These are phyloP conservation scores for Lutraria rhynchaena DNA, from an alignment of 1,140 invertebrate genomes.

Conservation along the genomic window DNA sequence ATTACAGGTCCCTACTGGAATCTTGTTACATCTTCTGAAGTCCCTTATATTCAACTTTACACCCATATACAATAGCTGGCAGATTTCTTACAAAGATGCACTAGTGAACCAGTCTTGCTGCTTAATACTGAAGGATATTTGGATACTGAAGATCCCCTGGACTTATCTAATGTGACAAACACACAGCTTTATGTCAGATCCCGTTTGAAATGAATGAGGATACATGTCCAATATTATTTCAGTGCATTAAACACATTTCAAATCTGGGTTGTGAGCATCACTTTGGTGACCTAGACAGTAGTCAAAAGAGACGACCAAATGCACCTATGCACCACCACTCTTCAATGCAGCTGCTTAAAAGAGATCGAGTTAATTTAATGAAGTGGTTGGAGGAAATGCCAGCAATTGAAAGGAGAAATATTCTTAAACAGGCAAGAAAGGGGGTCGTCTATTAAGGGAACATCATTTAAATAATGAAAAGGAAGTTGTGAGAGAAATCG, in stretches of 20 bases:
- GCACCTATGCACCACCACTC: slow-evolving; percentile 14
- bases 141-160: too few species aligned
- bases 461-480: neutral
- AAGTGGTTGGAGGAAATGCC: slow-evolving; percentile 18
- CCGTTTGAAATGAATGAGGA: too few species aligned
- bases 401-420: neutral
- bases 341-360: slow-evolving; percentile 7
- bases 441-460: neutral
- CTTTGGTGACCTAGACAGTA: too few species aligned
- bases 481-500: neutral
- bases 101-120: too few species aligned
- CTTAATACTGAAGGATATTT: too few species aligned
- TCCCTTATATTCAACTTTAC: slow-evolving; percentile 51
- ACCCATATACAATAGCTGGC: too few species aligned
- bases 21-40: neutral
- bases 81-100: too few species aligned
- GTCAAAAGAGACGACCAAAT: slow-evolving; percentile 21
- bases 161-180: too few species aligned
- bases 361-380: neutral
- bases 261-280: too few species aligned
- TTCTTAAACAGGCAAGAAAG: neutral
- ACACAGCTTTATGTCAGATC: too few species aligned
- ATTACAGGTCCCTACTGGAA: slow-evolving; percentile 45
- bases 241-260: too few species aligned
- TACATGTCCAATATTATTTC: too few species aligned